Evolutionary conservation across 1,140 invertebrate species (phyloP).

Genomic region (Papilio polytes): DNA sequence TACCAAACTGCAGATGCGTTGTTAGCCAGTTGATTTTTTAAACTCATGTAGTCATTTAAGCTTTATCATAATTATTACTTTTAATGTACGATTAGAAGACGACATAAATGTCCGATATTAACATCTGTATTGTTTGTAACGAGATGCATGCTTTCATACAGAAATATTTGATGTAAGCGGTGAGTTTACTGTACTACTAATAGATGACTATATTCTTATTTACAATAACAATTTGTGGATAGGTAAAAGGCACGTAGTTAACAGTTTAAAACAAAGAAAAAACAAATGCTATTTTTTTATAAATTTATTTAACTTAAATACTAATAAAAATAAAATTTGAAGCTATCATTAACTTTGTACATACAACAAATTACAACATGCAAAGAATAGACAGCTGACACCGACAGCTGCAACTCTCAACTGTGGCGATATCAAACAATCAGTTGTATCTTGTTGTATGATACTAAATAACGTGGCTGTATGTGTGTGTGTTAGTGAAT

Average conservation of each 20-base stretch:
- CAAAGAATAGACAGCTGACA: background rate
- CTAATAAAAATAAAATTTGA: background rate
- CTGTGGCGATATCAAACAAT: slow-evolving; percentile 43
- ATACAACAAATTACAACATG: slow-evolving; percentile 17
- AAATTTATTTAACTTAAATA: slow-evolving; percentile 28
- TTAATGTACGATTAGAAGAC: too few relatives aligned
- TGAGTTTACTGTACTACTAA: too few relatives aligned
- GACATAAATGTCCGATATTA: too few relatives aligned
- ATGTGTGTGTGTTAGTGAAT: background rate
- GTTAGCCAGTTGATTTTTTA: too few relatives aligned
- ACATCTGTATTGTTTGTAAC: too few relatives aligned
- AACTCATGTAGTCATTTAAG: too few relatives aligned
- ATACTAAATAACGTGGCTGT: background rate
- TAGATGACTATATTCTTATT: too few relatives aligned
- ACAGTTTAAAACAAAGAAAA: background rate
- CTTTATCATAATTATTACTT: too few relatives aligned
- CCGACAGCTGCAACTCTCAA: background rate
- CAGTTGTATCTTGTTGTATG: background rate
- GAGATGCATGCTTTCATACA: too few relatives aligned
- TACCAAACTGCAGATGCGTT: too few relatives aligned
- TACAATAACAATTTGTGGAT: too few relatives aligned
- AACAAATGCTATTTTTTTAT: background rate
- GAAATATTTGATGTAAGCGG: too few relatives aligned
- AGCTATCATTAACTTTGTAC: background rate
- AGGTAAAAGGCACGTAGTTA: background rate